Percentiles rank a stretch among this genome's conserved stretches.
phyloP scores from a whole-genome alignment of 2,888 invertebrate genomes.

The Dusona sp. region DNA sequence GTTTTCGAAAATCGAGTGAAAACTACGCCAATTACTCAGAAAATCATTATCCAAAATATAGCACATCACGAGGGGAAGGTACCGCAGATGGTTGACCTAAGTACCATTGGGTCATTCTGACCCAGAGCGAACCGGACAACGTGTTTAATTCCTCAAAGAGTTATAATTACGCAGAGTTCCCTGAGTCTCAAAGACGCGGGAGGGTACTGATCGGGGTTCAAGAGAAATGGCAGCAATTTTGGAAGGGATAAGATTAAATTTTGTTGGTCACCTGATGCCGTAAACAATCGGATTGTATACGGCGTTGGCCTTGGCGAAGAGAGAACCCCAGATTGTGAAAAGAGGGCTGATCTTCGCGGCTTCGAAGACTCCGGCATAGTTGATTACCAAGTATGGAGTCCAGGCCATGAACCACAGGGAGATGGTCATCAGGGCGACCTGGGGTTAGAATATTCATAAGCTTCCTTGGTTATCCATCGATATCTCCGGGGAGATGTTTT shows the following conservation, averaged over 20 bases:
- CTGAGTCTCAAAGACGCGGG: too few relatives aligned
- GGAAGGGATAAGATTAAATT: neutral
- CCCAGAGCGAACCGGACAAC: too few relatives aligned
- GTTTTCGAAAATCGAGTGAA: neutral
- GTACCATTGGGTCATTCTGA: too few relatives aligned
- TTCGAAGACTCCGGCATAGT: constrained; percentile 92
- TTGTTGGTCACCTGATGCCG: constrained; percentile 90
- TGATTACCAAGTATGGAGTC: constrained; percentile 95
- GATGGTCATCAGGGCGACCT: constrained; percentile 95
- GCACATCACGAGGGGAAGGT: too few relatives aligned
- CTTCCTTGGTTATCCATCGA: neutral
- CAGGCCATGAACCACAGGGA: constrained; percentile 96
- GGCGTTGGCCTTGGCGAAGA: constrained; percentile 96
- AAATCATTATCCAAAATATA: too few relatives aligned
- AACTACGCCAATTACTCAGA: too few relatives aligned
- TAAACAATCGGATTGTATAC: constrained; percentile 96
- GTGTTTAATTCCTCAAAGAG: too few relatives aligned
- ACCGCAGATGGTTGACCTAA: too few relatives aligned
- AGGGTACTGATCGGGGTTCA: too few relatives aligned
- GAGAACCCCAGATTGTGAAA: constrained; percentile 94
- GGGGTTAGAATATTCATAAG: neutral
- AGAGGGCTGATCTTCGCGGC: constrained; percentile 91
- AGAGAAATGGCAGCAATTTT: too few relatives aligned
- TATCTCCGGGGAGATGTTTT: neutral
- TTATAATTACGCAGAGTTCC: too few relatives aligned